Conservation (phyloP, 2,797 vertebrate genomes). For the Megalops cyprinoides region DNA sequence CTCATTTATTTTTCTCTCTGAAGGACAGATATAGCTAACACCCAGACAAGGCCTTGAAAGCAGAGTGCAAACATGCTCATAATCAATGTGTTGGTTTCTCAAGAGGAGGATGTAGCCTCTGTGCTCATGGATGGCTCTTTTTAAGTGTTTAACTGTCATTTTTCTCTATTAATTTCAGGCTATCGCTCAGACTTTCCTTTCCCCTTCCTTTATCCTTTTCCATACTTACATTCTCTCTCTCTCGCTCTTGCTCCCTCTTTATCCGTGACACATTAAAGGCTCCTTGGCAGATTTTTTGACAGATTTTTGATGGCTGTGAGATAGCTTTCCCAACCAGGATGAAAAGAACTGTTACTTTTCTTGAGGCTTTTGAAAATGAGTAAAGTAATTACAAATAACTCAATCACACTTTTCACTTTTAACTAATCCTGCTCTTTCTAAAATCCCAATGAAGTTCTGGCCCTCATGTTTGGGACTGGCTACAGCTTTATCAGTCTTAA, state of each 20-base stretch:
- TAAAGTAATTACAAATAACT: constrained; percentile 12
- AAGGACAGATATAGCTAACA: background rate
- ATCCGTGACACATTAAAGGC: too few relatives aligned
- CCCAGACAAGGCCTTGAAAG: background rate
- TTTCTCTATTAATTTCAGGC: constrained; percentile 15
- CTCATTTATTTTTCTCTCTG: background rate
- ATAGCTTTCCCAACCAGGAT: constrained; percentile 16
- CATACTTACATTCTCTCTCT: background rate
- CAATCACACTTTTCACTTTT: background rate
- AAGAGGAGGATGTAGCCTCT: background rate
- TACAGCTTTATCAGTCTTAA: too few relatives aligned
- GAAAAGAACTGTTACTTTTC: background rate
- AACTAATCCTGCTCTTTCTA: too few relatives aligned
- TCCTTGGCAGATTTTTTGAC: constrained; percentile 5
- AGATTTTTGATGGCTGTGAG: background rate
- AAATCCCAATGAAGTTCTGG: constrained; percentile 10
- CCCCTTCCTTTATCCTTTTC: background rate
- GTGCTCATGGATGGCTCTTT: background rate
- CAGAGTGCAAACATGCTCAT: background rate
- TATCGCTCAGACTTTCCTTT: background rate
- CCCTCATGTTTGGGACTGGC: background rate
- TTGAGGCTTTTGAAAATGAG: background rate
- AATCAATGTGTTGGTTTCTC: background rate
- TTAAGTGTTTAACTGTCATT: constrained; percentile 3
- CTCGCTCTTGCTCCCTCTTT: too few relatives aligned